Percentiles rank a stretch among this genome's conserved stretches.
Evolutionary conservation across 2,797 vertebrate species (phyloP).

Genomic region (Micropoecilia bifurca): DNA sequence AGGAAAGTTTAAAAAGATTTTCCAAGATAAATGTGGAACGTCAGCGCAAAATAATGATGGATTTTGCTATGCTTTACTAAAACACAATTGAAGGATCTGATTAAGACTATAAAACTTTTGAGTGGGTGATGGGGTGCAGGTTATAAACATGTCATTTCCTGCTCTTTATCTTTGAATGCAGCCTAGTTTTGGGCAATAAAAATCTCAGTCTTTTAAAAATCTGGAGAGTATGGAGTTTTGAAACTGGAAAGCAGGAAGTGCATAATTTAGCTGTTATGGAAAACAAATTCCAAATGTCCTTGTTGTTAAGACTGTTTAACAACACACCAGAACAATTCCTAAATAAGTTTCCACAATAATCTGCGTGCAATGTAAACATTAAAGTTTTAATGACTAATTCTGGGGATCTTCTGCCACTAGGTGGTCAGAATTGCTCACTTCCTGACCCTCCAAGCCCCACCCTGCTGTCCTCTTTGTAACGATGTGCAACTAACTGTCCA

Average conservation of each 20-base stretch:
- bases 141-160: background rate
- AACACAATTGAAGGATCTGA: background rate
- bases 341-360: background rate
- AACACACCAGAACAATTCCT: background rate
- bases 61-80: too few species aligned
- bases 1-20: background rate
- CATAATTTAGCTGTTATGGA: background rate
- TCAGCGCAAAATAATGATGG: too few species aligned
- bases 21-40: background rate
- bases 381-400: background rate
- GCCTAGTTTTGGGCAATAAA: background rate
- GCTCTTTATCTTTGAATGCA: background rate
- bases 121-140: background rate
- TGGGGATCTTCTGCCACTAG: constrained; percentile 55
- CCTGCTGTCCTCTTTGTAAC: background rate
- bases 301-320: background rate
- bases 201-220: background rate
- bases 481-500: constrained; percentile 5
- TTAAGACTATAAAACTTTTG: background rate
- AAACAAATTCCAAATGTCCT: background rate
- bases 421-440: constrained; percentile 52
- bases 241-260: background rate
- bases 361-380: background rate
- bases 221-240: background rate
- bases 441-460: constrained; percentile 4